Base-by-base conservation (phyloP, 2,888 invertebrate species). In the Rhodophaea formosa region DNA sequence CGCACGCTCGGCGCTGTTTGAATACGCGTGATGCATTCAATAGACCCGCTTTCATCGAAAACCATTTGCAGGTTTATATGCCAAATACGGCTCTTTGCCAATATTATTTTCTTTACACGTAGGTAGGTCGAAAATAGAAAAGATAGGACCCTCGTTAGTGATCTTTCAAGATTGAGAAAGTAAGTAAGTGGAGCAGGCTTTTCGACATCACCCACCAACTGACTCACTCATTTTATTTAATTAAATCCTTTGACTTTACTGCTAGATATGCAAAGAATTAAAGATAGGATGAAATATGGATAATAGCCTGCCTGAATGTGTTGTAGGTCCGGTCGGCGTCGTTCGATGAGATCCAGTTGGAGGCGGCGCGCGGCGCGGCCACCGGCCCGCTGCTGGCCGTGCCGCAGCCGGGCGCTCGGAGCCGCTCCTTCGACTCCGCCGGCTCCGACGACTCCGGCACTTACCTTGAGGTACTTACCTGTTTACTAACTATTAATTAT, bases 331-430 rank as follows among this genome's bases (percentile, higher is more conserved):
- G 97, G 72, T 97, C 97, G 64, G 96, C 96, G 63, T 96, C 97
- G 65, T 97, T 97, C 91, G 97, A 97, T 91, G 97, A 97, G 91
- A 97, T 96, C 81, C 96, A 96, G 81, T 80, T 96, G 81, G 96
- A 95, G 77, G 94, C 95, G 57, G 95, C 95, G 72, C 93, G 95
- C 59, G 92, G 93, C 61, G 83, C 83, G 1, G 77, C 83, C 56
- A 86, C 86, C 8, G 88, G 90, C 59, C 82, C 88, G 6, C 84
- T 93, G 65, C 89, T 95, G 46, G 91, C 94, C 51, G 95, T 95
- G 67, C 95, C 95, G 47, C 94, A 94, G 76, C 88, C 92, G 35
- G 93, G 94, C 46, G 95, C 94, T 57, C 93, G 96, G 51, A 96
- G 96, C 63, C 94, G 94, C 68, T 96, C 96, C 74, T 95, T 97